Base-by-base conservation (phyloP, 1,140 invertebrate genomes). In the Drosophila rhopaloa region DNA sequence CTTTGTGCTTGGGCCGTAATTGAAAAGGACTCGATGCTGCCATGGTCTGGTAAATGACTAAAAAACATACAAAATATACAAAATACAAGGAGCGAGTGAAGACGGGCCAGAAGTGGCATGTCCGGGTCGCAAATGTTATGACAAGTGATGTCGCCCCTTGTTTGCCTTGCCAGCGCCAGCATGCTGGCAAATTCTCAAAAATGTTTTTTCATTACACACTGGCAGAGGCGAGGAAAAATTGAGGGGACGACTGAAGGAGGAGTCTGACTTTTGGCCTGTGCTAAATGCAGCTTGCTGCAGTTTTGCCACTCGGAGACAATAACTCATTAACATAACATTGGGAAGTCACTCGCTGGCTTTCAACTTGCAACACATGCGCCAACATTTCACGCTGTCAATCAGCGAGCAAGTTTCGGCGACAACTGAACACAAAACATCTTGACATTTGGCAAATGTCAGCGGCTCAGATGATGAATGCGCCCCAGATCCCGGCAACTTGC, bases 301-400 rank as follows among this genome's bases (percentile, higher is more conserved):
- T 79, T 63, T 14, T 55, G 73, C 38, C 47, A 24, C 62, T 43
- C 32, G 24, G 27, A 56, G 55, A 58, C 81, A 70, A 81, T 85
- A 85, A 86, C 82, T 81, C 81, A 86, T 85, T 86, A 85, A 85
- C 81, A 85, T 86, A 86, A 85, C 81, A 85, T 67, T 84, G 32
- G 37, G 29, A 56, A 75, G 60, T 62, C 46, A 35, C 59, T 50
- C 11, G 57, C 60, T 43, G 60, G 55, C 38, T 41, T 41, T 47
- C 41, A 38, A 32, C 19, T 35, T 40, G 81, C 68, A 81, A 81
- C 81, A 85, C 58, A 85, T 85, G 81, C 54, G 57, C 32, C 68
- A 86, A 85, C 81, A 85, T 85, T 78, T 79, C 72, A 51, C 38
- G 29, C 51, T 81, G 81, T 74, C 81, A 81, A 86, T 85, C 81